Evolutionary conservation across 2,888 invertebrate species (phyloP).

Genomic region (Eupithecia pulchellata): DNA sequence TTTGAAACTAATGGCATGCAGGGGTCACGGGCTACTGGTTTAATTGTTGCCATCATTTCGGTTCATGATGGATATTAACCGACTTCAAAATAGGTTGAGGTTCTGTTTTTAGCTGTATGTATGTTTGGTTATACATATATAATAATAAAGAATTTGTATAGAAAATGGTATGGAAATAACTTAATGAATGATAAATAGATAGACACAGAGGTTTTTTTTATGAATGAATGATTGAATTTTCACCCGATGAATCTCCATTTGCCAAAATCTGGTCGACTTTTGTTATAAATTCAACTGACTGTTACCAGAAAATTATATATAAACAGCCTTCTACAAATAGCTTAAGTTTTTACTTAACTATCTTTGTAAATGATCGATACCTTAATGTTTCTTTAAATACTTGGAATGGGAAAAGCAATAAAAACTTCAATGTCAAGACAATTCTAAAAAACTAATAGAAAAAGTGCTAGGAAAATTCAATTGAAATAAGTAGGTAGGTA

Average conservation of each 20-base stretch:
- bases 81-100: too few relatives aligned
- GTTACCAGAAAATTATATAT: not conserved
- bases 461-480: not conserved
- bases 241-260: not conserved
- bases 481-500: not conserved
- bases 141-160: too few relatives aligned
- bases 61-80: not conserved
- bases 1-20: conserved; percentile 54
- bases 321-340: not conserved
- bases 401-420: not conserved
- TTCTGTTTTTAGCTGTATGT: too few relatives aligned
- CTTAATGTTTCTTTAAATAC: not conserved
- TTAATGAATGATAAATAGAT: too few relatives aligned
- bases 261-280: not conserved
- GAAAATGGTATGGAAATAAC: too few relatives aligned
- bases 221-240: not conserved
- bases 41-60: conserved; percentile 23
- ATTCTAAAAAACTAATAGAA: not conserved
- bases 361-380: not conserved
- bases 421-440: conserved; percentile 2
- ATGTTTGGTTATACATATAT: too few relatives aligned
- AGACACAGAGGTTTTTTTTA: too few relatives aligned
- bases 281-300: not conserved
- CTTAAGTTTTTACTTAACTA: not conserved
- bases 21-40: conserved; percentile 16